Conservation (phyloP, 2,888 invertebrate genomes). For the Nephrotoma appendiculata region DNA sequence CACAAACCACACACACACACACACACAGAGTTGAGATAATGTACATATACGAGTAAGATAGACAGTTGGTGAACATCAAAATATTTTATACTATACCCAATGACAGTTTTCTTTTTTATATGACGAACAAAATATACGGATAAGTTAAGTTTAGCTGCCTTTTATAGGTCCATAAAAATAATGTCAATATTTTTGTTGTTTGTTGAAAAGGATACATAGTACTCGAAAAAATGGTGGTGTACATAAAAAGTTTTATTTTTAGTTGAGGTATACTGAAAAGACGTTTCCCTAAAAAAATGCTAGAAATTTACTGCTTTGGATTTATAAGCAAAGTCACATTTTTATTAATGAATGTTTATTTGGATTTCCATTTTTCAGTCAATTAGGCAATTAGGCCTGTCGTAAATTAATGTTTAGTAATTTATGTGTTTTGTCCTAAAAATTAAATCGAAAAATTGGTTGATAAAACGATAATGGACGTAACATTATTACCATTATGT, state of each 20-base stretch:
- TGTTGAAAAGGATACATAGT: neutral
- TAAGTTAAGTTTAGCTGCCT: neutral
- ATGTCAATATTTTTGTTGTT: neutral
- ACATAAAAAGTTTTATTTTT: neutral
- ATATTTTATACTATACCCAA: neutral
- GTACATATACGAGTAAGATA: neutral
- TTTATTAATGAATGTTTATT: too few relatives aligned
- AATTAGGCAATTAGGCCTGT: too few relatives aligned
- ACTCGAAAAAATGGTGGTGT: neutral
- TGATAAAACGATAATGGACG: too few relatives aligned
- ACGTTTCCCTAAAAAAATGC: too few relatives aligned
- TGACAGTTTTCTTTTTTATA: neutral
- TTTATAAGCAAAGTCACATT: too few relatives aligned
- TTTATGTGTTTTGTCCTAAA: too few relatives aligned
- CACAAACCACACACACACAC: neutral
- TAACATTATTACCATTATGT: too few relatives aligned
- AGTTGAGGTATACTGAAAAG: neutral
- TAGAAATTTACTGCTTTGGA: too few relatives aligned
- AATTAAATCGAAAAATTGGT: too few relatives aligned
- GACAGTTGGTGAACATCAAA: neutral
- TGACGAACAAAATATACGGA: neutral
- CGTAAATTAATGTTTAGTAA: too few relatives aligned
- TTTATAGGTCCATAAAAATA: neutral
- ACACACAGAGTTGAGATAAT: too few relatives aligned
- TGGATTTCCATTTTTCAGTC: too few relatives aligned